Base-by-base conservation (phyloP, 2,113 vertebrate genomes). In the Xiphophorus hellerii region DNA sequence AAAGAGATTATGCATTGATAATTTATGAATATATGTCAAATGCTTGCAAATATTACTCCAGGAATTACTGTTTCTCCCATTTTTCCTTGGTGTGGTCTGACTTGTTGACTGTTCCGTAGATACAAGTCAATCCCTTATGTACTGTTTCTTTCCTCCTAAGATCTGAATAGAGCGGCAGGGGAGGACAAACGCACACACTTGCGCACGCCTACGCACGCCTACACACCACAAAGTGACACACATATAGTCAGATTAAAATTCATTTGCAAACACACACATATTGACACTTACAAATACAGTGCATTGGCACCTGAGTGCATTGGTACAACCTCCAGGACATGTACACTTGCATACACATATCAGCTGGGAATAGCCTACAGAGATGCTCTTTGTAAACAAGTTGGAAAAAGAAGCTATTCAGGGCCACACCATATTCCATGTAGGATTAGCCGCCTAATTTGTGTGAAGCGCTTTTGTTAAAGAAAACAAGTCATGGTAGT, bases 311-410 rank as follows among this genome's bases (percentile, higher is more conserved):
- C 86, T 77, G 76, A 82, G 84, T 82, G 72, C 68, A 77, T 39
- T 29, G 42, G 58, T 33, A 78, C 79, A 76, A 73, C 58, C 66
- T 71, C 73, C 63, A 27, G 6, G 44, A 62, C 42, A 37, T 67
- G 35, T 39, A 64, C 51, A 71, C 63, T 37, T 54, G 61, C 80
- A 69, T 69, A 62, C 76, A 62, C 28, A 65, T 69, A 62, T 77
- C 89, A 74, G 77, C 37, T 73, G 90, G 90, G 86, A 92, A 81
- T 88, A 63, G 74, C 58, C 84, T 78, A 81, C 74, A 77, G 91
- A 89, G 91, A 88, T 85, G 74, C 77, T 86, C 81, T 86, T 79
- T 89, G 90, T 92, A 90, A 92, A 93, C 89, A 92, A 88, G 86
- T 87, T 84, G 85, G 84, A 87, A 84, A 90, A 78, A 84, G 84